phyloP scores from a whole-genome alignment of 2,113 vertebrate species.

The Struthio camelus region DNA sequence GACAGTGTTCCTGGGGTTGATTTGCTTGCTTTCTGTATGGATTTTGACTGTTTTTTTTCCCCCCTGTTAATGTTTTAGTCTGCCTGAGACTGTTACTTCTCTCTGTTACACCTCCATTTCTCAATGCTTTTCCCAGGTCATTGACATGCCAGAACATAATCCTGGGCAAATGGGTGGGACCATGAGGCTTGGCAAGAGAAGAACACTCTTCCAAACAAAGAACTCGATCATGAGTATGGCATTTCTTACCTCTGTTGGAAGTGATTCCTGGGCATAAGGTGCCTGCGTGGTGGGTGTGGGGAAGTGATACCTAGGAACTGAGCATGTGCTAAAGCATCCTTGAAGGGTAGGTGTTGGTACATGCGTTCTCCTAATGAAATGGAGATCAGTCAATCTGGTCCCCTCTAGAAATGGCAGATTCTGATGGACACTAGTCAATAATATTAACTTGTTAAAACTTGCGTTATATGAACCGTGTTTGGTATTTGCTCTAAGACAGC shows the following conservation, averaged over 20 bases:
- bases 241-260: not conserved
- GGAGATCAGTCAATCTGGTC: not conserved
- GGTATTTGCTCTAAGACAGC: not conserved
- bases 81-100: not conserved
- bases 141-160: conserved; percentile 98
- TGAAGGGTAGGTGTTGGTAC: not conserved
- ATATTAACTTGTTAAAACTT: not conserved
- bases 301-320: not conserved
- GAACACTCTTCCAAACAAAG: conserved; percentile 90
- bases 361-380: not conserved
- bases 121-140: conserved; percentile 78
- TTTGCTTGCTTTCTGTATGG: not conserved
- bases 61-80: not conserved
- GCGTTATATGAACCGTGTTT: fast-evolving
- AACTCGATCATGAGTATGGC: conserved; percentile 88
- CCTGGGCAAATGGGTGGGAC: conserved; percentile 97
- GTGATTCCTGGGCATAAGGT: not conserved
- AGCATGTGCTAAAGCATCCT: not conserved
- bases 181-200: conserved; percentile 95
- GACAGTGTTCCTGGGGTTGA: not conserved
- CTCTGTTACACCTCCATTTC: not conserved
- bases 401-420: not conserved
- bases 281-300: fast-evolving
- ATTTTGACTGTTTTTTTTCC: not conserved
- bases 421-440: not conserved